Conservation (phyloP, 2,888 invertebrate genomes). For the Platycheirus albimanus region DNA sequence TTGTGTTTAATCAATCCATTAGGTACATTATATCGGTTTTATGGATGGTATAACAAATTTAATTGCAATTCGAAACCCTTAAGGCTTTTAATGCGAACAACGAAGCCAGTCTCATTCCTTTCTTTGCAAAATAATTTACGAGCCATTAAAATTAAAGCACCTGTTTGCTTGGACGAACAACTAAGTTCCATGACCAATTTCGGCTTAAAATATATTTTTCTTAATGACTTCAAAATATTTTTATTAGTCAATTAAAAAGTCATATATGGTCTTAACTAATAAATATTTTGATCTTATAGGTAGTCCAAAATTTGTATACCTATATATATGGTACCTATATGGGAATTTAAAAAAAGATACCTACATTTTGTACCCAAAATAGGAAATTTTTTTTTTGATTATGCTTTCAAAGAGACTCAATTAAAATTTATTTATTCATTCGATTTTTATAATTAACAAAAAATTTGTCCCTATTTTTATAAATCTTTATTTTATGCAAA, state of each 20-base stretch:
- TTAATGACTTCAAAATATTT: conserved; percentile 22
- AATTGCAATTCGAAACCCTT: conserved; percentile 13
- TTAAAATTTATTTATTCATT: background rate
- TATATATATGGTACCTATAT: background rate
- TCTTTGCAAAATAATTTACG: background rate
- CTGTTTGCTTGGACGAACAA: conserved; percentile 1
- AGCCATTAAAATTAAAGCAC: conserved; percentile 4
- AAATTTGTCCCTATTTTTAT: conserved; percentile 4
- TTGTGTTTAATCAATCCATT: background rate
- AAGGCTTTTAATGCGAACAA: background rate
- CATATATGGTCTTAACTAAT: background rate
- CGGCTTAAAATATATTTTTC: background rate
- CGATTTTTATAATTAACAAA: background rate
- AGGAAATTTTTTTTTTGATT: background rate
- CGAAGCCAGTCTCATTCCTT: background rate
- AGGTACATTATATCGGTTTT: background rate
- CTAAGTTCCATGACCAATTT: background rate
- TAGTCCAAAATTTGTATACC: too few relatives aligned
- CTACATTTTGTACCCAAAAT: too few relatives aligned
- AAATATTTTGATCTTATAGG: background rate
- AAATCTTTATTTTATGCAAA: conserved; percentile 41
- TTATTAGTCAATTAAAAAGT: conserved; percentile 26
- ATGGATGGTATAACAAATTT: conserved; percentile 7
- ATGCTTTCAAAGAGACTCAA: background rate
- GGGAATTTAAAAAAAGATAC: too few relatives aligned